Base-by-base conservation (phyloP, 2,113 vertebrate species). In the Calcarius ornatus region DNA sequence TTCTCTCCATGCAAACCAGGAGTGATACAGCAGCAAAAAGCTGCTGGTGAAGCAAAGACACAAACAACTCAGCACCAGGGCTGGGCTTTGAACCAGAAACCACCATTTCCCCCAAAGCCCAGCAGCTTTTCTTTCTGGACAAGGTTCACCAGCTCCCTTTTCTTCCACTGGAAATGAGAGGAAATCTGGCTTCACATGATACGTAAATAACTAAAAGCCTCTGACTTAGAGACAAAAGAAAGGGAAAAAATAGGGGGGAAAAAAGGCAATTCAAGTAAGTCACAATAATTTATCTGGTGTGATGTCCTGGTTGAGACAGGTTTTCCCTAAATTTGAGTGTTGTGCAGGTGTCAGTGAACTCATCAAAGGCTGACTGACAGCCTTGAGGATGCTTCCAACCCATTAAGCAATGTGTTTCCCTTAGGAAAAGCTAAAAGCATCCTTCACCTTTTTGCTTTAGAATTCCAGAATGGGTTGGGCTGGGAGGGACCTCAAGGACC, bases 191-290 rank as follows among this genome's bases (percentile, higher is more conserved):
- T 82, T 50, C 21, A 2, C 20, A 9, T 7, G 71, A 45, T 56
- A 50, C 0, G 0, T 13, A 61, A 94, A 70, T 33, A 57, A 73
- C 57, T 72, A 76, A 37, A 81, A 83, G 30, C 7, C 21, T 86
- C 66, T 50, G 31, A 70, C 27, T 66, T 43, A 20, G 15, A 47
- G 69, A 56, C 12, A 57, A 43, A 61, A 75, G 75, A 60, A 30
- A 6, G 11, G 5, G 0, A 0, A 2, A 47, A 51, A 27, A 5
- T 3, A 16, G 2, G 4, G 10, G 10, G 16, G 11, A 0, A 13
- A 25, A 53, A 64, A 79, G 12, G 3, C 8, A 40, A 68, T 69
- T 61, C 4, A 57, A 19, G 40, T 19, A 72, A 82, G 33, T 38
- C 17, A 53, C 13, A 56, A 37, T 64, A 51, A 81, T 35, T 59